Percentiles rank a stretch among this genome's conserved stretches.
phyloP scores from a whole-genome alignment of 92 coral and sea anemone species.

The Actinernus sp. region DNA sequence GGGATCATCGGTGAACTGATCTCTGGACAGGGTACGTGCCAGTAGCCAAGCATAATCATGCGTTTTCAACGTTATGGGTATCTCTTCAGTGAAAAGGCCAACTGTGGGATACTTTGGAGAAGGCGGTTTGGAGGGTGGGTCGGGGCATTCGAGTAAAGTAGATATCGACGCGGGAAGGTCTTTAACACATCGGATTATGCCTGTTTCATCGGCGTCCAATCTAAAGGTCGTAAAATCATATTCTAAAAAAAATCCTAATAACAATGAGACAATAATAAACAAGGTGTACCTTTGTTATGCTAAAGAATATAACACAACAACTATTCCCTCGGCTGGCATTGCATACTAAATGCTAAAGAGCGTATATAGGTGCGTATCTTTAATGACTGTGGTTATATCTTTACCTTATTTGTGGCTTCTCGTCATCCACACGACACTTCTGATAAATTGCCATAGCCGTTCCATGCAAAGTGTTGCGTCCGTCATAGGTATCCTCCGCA shows the following conservation, averaged over 20 bases:
- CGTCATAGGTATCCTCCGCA: conserved; percentile 61
- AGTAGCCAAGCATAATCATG: conserved; percentile 67
- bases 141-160: conserved; percentile 39
- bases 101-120: conserved; percentile 34
- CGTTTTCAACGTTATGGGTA: conserved; percentile 26
- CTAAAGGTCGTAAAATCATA: too few species aligned
- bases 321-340: too few species aligned
- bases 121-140: conserved; percentile 48
- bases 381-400: too few species aligned
- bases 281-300: too few species aligned
- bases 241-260: too few species aligned
- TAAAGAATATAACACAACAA: too few species aligned
- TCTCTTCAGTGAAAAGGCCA: conserved; percentile 29
- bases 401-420: conserved; percentile 12
- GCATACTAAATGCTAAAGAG: too few species aligned
- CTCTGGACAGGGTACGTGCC: conserved; percentile 53
- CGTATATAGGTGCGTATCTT: too few species aligned
- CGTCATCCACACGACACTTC: conserved; percentile 4
- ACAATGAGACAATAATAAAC: too few species aligned
- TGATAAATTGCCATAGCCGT: conserved; percentile 59
- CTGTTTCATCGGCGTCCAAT: conserved; percentile 21
- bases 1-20: conserved; percentile 3
- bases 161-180: conserved; percentile 34
- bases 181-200: conserved; percentile 15
- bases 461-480: conserved; percentile 34